phyloP scores from a whole-genome alignment of 2,113 vertebrate genomes.

The Pardalotus punctatus region DNA sequence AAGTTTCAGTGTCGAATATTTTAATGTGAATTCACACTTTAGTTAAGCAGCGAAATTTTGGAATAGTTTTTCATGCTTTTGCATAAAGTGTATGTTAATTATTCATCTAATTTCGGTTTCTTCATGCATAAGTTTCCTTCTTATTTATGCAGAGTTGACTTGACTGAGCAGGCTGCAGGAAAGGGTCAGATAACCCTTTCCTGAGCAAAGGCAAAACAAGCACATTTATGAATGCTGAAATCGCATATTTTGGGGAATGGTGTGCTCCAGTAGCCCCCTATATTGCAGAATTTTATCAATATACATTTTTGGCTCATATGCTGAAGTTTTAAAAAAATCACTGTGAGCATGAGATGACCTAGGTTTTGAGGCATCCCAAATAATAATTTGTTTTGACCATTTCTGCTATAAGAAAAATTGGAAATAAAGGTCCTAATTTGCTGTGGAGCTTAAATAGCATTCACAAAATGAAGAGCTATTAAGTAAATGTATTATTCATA shows the following conservation, averaged over 20 bases:
- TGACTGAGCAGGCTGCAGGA: background rate
- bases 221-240: background rate
- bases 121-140: slow-evolving; percentile 18
- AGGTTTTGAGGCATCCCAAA: background rate
- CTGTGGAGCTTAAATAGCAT: background rate
- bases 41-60: background rate
- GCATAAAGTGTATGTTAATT: slow-evolving; percentile 22
- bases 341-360: background rate
- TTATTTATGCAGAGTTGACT: slow-evolving; percentile 30
- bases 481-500: background rate
- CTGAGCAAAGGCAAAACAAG: background rate
- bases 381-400: background rate
- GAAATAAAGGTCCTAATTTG: background rate
- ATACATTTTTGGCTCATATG: background rate
- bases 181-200: slow-evolving; percentile 15
- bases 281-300: background rate
- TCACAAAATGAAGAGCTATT: background rate
- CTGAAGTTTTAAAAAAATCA: background rate
- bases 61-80: background rate
- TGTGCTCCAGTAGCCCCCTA: background rate
- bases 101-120: slow-evolving; percentile 33
- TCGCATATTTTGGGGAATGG: background rate
- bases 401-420: background rate
- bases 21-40: background rate
- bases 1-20: background rate